These are phyloP conservation scores for Oplegnathus fasciatus DNA, from an alignment of 2,113 vertebrate species.

Conservation along the genomic window DNA sequence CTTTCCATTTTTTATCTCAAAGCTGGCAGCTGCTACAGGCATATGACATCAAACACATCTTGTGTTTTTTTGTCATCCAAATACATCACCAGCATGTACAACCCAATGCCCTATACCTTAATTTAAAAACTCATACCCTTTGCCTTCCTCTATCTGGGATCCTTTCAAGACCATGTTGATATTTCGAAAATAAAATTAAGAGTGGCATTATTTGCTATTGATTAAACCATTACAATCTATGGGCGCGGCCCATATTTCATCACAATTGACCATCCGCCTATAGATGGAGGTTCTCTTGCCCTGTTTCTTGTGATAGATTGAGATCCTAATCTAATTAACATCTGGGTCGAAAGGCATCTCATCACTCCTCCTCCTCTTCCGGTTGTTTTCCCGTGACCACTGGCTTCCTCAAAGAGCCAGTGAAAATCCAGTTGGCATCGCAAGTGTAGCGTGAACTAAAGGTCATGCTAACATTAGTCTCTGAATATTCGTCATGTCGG, in stretches of 20 bases:
- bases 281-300: slow-evolving; percentile 35
- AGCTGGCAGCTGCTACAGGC: slow-evolving; percentile 34
- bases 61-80: neutral
- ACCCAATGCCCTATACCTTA: neutral
- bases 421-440: slow-evolving; percentile 74
- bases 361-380: slow-evolving; percentile 64
- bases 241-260: slow-evolving; percentile 32
- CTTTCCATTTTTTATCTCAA: slow-evolving; percentile 42
- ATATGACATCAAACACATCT: slow-evolving; percentile 3
- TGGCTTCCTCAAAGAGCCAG: slow-evolving; percentile 71
- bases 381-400: slow-evolving; percentile 67
- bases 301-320: slow-evolving; percentile 65
- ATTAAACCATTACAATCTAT: slow-evolving; percentile 39
- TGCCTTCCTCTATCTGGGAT: neutral
- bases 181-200: slow-evolving; percentile 48
- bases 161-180: slow-evolving; percentile 23
- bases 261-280: slow-evolving; percentile 40
- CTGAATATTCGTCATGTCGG: slow-evolving; percentile 63
- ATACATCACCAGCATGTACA: neutral
- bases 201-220: slow-evolving; percentile 35
- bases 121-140: slow-evolving; percentile 6
- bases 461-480: slow-evolving; percentile 75
- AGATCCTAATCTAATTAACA: slow-evolving; percentile 78
- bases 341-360: slow-evolving; percentile 77
- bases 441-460: slow-evolving; percentile 81